Evolutionary conservation across 2,113 vertebrate species (phyloP), one percentile per base, ranked within the genome.

Genomic region (Lycaon pictus): DNA sequence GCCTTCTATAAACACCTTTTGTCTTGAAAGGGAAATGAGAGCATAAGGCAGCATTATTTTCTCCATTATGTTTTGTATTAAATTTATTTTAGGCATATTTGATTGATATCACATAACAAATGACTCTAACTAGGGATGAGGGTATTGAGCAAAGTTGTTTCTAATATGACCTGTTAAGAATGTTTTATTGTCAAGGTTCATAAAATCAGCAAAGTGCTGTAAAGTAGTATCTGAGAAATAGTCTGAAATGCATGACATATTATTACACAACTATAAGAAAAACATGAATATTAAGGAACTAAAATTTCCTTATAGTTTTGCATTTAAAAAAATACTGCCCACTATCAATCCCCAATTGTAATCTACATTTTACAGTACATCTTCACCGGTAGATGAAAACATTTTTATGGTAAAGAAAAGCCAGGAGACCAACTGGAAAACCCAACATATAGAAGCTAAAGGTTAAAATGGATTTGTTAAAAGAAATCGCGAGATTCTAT

Each of bases 1-100:
- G 27, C 29, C 65, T 89, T 97, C 51, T 23, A 56, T 67, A 98
- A 96, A 88, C 12, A 96, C 11, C 35, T 95, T 91, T 88, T 29
- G 8, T 93, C 20, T 84, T 25, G 60, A 56, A 84, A 93, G 32
- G 12, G 11, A 95, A 74, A 80, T 7, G 5, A 56, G 69, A 76
- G 23, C 35, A 87, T 13, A 62, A 72, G 53, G 23, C 56, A 79
- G n/a, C 72, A 71, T 87, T 92, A 95, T 63, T 76, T 55, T 89
- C 65, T 97, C 62, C 13, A 3, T 32, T 94, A 71, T 32, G 11
- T 77, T 95, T 83, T 9, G 13, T 19, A 60, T 71, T 92, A 67
- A 63, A 88, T 90, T 94, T 96, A 37, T 79, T 93, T 89, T 48
- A 56, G 72, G 48, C n/a, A 63, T 81, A 88, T 77, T 65, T 94